Percentiles rank a stretch among this genome's conserved stretches.
These are phyloP conservation scores for Leucophora obtusa DNA, from an alignment of 2,888 invertebrate species.

Conservation along the genomic window DNA sequence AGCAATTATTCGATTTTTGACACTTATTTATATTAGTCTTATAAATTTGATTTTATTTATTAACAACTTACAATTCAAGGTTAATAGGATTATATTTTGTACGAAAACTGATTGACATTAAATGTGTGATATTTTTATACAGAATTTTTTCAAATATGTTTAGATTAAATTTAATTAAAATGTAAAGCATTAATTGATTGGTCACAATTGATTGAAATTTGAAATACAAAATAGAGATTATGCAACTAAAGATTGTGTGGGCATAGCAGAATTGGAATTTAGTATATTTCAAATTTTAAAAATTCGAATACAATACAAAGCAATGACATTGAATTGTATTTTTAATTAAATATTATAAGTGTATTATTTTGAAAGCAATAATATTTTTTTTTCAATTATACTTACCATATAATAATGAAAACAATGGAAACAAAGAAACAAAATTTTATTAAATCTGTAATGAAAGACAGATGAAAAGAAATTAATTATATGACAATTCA, in stretches of 20 bases:
- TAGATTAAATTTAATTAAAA: conserved; percentile 10
- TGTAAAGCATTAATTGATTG: not conserved
- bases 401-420: conserved; percentile 66
- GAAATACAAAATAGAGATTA: not conserved
- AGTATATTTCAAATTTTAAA: not conserved
- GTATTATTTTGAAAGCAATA: not conserved
- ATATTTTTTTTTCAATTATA: conserved; percentile 11
- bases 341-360: conserved; percentile 16
- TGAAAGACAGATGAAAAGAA: conserved; percentile 13
- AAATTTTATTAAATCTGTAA: conserved; percentile 61
- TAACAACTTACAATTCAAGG: conserved; percentile 44
- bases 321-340: conserved; percentile 40
- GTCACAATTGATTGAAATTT: not conserved
- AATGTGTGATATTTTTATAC: not conserved
- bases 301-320: conserved; percentile 20
- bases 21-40: not conserved
- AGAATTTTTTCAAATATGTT: not conserved
- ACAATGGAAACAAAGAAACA: conserved; percentile 47
- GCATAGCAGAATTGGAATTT: not conserved
- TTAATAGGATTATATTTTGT: conserved; percentile 44
- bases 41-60: not conserved
- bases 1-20: no score
- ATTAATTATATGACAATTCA: conserved; percentile 27
- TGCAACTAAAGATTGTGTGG: not conserved
- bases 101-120: not conserved